A percentile compares a stretch with the other conserved stretches of the same genome.
These are phyloP conservation scores for Takifugu ocellatus DNA, from an alignment of 2,797 vertebrate genomes.

Conservation along the genomic window DNA sequence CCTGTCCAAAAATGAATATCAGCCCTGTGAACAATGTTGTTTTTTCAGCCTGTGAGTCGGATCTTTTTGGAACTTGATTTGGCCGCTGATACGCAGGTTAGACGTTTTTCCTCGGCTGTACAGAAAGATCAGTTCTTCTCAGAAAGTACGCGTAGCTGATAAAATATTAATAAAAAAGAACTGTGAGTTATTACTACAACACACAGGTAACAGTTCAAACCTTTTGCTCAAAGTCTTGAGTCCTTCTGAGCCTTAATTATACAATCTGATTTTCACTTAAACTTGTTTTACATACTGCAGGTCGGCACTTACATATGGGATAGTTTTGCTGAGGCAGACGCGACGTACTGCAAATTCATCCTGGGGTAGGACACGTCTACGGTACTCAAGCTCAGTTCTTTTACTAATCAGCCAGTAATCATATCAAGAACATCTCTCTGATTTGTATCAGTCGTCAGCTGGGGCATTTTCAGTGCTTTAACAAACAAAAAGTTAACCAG, in stretches of 20 bases:
- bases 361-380: too few species aligned
- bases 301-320: not conserved
- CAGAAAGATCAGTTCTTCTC: too few species aligned
- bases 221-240: too few species aligned
- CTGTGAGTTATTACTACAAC: too few species aligned
- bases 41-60: slow-evolving; percentile 32
- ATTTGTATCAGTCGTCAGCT: slow-evolving; percentile 27
- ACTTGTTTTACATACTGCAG: too few species aligned
- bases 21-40: slow-evolving; percentile 21
- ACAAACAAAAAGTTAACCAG: slow-evolving; percentile 33
- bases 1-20: slow-evolving; percentile 28
- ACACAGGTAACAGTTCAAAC: too few species aligned
- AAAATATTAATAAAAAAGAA: too few species aligned
- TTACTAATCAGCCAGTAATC: slow-evolving; percentile 28
- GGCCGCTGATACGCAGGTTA: slow-evolving; percentile 8
- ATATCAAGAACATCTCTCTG: slow-evolving; percentile 20
- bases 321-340: not conserved
- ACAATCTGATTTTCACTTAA: too few species aligned
- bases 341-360: too few species aligned
- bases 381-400: slow-evolving; percentile 9
- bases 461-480: slow-evolving; percentile 21
- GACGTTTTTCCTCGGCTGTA: not conserved
- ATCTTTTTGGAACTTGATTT: slow-evolving; percentile 13
- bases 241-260: not conserved
- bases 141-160: too few species aligned